phyloP scores from a whole-genome alignment of 2,797 vertebrate genomes.

The Danio kyathit region DNA sequence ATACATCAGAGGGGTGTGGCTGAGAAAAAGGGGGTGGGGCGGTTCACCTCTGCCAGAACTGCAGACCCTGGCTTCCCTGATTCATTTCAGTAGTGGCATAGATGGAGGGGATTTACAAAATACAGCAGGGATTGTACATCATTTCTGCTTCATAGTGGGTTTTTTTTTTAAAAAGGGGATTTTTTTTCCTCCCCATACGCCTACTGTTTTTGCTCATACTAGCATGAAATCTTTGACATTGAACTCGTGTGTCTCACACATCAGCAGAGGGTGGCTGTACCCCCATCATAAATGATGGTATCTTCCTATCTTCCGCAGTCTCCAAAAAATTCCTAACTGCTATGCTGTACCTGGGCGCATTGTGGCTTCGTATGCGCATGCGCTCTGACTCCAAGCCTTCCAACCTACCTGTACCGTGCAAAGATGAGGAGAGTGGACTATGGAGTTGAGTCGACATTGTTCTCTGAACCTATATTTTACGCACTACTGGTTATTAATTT shows the following conservation, averaged over 20 bases:
- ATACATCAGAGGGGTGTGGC: conserved; percentile 58
- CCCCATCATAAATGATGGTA: conserved; percentile 49
- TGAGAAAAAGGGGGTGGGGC: conserved; percentile 20
- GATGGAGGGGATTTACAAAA: conserved; percentile 3
- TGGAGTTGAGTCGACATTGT: not conserved
- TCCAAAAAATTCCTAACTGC: conserved; percentile 50
- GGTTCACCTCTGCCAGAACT: conserved; percentile 34
- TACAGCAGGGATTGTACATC: not conserved
- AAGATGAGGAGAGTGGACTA: not conserved
- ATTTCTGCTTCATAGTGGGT: not conserved
- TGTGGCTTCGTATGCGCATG: conserved; percentile 39
- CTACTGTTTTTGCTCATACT: not conserved
- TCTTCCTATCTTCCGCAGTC: conserved; percentile 59
- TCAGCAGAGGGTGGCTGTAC: not conserved
- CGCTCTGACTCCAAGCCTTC: conserved; percentile 25
- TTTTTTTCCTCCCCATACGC: not conserved
- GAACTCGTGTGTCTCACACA: not conserved
- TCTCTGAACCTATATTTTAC: conserved; percentile 7
- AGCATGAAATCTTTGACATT: not conserved
- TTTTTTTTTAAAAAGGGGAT: not conserved
- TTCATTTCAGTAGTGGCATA: conserved; percentile 13
- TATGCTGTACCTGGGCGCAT: conserved; percentile 50
- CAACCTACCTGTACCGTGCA: conserved; percentile 42
- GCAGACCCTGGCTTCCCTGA: conserved; percentile 3
- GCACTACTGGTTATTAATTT: not conserved